Percentiles rank a stretch among this genome's conserved stretches.
phyloP scores from a whole-genome alignment of 2,888 invertebrate species.

The Zygaena filipendulae region DNA sequence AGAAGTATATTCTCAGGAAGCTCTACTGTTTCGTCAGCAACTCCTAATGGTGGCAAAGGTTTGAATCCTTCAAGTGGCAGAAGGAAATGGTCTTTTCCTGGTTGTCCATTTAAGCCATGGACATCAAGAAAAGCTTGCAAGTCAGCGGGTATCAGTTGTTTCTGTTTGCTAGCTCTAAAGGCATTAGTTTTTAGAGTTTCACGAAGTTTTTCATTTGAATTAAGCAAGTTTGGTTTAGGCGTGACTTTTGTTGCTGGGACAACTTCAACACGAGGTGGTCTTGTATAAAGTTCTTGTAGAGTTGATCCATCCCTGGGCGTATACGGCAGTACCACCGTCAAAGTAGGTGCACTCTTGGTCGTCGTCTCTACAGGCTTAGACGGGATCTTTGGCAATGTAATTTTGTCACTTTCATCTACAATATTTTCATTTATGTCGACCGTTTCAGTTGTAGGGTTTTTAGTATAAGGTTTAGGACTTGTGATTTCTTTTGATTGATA shows the following conservation, averaged over 20 bases:
- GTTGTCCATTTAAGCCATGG: conserved; percentile 44
- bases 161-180: conserved; percentile 26
- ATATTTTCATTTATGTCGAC: conserved; percentile 21
- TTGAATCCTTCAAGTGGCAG: conserved; percentile 57
- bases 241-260: conserved; percentile 42
- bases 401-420: conserved; percentile 18
- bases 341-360: conserved; percentile 41
- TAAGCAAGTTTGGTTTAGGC: conserved; percentile 29
- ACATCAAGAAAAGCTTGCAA: conserved; percentile 49
- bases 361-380: conserved; percentile 29
- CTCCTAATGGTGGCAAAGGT: conserved; percentile 46
- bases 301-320: conserved; percentile 65
- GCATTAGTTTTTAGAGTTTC: conserved; percentile 28
- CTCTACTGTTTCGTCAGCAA: conserved; percentile 46
- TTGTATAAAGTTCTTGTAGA: conserved; percentile 73
- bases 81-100: conserved; percentile 47
- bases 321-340: conserved; percentile 76
- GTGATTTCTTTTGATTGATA: conserved; percentile 19
- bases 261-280: conserved; percentile 71
- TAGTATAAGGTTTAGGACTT: conserved; percentile 14
- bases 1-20: conserved; percentile 54
- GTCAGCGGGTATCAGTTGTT: conserved; percentile 40
- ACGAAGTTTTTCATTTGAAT: conserved; percentile 24
- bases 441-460: conserved; percentile 10
- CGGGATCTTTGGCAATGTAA: conserved; percentile 18